Evolutionary conservation across 2,888 invertebrate genomes (phyloP).

Genomic region (Eupithecia insigniata): DNA sequence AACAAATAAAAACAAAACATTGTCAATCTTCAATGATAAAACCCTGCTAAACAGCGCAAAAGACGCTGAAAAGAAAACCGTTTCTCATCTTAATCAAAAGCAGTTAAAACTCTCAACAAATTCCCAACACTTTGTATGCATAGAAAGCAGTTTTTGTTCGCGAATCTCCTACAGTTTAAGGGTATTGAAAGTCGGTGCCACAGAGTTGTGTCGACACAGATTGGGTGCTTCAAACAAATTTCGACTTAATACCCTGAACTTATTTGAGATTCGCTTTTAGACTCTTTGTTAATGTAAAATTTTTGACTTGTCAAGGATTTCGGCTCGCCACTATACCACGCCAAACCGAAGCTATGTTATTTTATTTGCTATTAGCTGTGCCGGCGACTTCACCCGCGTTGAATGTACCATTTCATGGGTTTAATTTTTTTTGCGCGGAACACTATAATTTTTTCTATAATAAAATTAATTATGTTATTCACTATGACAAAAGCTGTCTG

Average conservation of each 20-base stretch:
- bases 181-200: conserved; percentile 14
- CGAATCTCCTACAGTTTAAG: conserved; percentile 24
- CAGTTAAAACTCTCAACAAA: conserved; percentile 18
- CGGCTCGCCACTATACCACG: too few species aligned
- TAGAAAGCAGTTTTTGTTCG: conserved; percentile 28
- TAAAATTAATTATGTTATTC: too few species aligned
- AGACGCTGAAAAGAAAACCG: neutral
- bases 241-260: too few species aligned
- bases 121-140: conserved; percentile 31
- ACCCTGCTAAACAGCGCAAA: neutral
- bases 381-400: too few species aligned
- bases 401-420: neutral
- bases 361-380: too few species aligned
- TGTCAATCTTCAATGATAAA: neutral
- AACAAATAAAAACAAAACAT: neutral
- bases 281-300: too few species aligned
- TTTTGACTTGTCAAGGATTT: too few species aligned
- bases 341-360: neutral
- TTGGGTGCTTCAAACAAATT: neutral
- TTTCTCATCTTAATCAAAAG: conserved; percentile 19
- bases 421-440: too few species aligned
- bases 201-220: conserved; percentile 3
- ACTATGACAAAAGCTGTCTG: too few species aligned
- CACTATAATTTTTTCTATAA: too few species aligned
- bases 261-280: too few species aligned